Conservation (phyloP, 2,888 invertebrate species). For the Drosophila prolongata region DNA sequence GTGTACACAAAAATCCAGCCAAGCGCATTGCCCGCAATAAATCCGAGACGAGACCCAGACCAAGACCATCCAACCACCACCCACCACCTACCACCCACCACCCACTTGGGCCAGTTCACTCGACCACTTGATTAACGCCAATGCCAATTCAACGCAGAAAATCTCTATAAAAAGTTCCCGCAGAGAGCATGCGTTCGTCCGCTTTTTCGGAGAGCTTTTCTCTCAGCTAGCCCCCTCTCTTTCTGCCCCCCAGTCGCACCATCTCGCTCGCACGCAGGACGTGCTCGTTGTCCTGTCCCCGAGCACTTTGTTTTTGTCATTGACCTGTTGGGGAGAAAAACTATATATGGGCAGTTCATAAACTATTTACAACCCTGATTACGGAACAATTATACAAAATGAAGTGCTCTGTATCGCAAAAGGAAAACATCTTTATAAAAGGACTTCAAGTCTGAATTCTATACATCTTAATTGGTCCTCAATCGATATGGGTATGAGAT, state of each 20-base stretch:
- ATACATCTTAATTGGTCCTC: neutral
- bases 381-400: constrained; percentile 7
- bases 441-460: neutral
- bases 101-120: constrained; percentile 29
- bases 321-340: constrained; percentile 71
- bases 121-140: constrained; percentile 76
- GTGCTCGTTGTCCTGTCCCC: constrained; percentile 11
- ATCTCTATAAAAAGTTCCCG: constrained; percentile 70
- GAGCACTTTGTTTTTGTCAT: constrained; percentile 72
- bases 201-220: constrained; percentile 54
- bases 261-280: constrained; percentile 49
- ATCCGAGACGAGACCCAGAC: constrained; percentile 63
- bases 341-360: constrained; percentile 15
- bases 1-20: constrained; percentile 78
- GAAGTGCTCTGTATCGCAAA: neutral
- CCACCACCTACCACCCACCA: constrained; percentile 41
- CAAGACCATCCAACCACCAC: constrained; percentile 42
- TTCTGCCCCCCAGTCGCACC: neutral
- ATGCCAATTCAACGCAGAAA: constrained; percentile 78
- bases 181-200: constrained; percentile 70
- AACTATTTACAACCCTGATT: constrained; percentile 28
- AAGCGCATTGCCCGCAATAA: constrained; percentile 47
- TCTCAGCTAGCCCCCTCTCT: constrained; percentile 8
- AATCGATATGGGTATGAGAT: constrained; percentile 15
- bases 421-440: neutral